These are phyloP conservation scores for Varanus salvator DNA, from an alignment of 2,113 vertebrate genomes.

Conservation along the genomic window DNA sequence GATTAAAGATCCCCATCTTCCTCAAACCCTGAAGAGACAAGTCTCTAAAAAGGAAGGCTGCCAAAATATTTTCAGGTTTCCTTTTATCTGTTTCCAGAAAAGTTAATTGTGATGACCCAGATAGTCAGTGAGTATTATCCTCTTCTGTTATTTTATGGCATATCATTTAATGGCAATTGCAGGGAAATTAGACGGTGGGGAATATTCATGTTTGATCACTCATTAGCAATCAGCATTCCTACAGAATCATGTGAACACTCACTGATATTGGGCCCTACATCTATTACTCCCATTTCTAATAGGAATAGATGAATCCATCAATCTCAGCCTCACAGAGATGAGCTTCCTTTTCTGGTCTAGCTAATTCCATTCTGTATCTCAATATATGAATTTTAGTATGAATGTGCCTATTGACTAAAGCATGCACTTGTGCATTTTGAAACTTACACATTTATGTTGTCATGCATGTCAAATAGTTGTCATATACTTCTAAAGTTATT, in stretches of 20 bases:
- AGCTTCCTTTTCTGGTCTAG: too few relatives aligned
- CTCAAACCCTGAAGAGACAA: constrained; percentile 61
- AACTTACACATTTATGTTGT: too few relatives aligned
- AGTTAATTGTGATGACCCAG: constrained; percentile 72
- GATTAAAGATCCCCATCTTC: constrained; percentile 63
- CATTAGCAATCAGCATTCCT: constrained; percentile 31
- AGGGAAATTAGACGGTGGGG: neutral
- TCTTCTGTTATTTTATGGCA: constrained; percentile 62
- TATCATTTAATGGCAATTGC: constrained; percentile 55
- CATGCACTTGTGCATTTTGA: too few relatives aligned
- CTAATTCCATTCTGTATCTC: too few relatives aligned
- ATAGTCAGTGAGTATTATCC: constrained; percentile 45
- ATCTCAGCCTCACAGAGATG: too few relatives aligned
- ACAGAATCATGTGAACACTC: neutral
- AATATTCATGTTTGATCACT: constrained; percentile 24
- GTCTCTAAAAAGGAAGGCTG: constrained; percentile 61
- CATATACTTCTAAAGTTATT: too few relatives aligned
- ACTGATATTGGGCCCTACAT: neutral
- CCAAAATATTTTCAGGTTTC: constrained; percentile 67
- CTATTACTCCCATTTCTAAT: neutral
- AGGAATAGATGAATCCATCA: too few relatives aligned
- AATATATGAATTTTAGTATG: too few relatives aligned
- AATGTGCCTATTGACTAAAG: too few relatives aligned
- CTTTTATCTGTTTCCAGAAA: constrained; percentile 71
- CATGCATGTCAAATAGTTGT: too few relatives aligned